phyloP scores from a whole-genome alignment of 2,113 vertebrate species.

The Benitochromis conjunctus region DNA sequence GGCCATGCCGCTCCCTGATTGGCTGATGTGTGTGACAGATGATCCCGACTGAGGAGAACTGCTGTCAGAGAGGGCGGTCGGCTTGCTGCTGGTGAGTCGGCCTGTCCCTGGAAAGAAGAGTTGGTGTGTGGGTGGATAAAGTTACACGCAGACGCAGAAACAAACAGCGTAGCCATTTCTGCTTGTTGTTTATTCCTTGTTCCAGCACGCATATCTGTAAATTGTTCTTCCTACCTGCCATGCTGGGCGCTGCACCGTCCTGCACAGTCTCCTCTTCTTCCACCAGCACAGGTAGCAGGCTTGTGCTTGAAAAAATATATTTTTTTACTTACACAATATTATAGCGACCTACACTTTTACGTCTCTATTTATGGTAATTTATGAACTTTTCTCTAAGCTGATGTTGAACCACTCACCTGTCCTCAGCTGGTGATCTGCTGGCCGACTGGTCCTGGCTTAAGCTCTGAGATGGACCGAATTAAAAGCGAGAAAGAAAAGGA shows the following conservation, averaged over 20 bases:
- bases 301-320: constrained; percentile 37
- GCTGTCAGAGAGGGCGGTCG: background rate
- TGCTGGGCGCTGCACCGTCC: constrained; percentile 13
- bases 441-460: constrained; percentile 43
- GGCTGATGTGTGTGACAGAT: background rate
- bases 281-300: constrained; percentile 65
- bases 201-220: background rate
- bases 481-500: background rate
- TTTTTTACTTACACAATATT: background rate
- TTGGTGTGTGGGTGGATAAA: constrained; percentile 15
- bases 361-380: background rate
- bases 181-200: background rate
- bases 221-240: constrained; percentile 50
- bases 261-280: constrained; percentile 65
- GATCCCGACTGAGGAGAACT: background rate
- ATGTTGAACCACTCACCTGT: constrained; percentile 57
- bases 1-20: background rate
- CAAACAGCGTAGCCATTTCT: background rate
- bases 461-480: constrained; percentile 47
- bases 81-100: background rate
- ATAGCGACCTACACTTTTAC: background rate
- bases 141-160: background rate
- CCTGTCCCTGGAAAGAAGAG: constrained; percentile 16
- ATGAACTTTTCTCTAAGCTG: background rate
- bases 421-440: constrained; percentile 42